A percentile compares a stretch with the other conserved stretches of the same genome.
Conservation (phyloP, 2,113 vertebrate genomes). For the Periophthalmus modestus region DNA sequence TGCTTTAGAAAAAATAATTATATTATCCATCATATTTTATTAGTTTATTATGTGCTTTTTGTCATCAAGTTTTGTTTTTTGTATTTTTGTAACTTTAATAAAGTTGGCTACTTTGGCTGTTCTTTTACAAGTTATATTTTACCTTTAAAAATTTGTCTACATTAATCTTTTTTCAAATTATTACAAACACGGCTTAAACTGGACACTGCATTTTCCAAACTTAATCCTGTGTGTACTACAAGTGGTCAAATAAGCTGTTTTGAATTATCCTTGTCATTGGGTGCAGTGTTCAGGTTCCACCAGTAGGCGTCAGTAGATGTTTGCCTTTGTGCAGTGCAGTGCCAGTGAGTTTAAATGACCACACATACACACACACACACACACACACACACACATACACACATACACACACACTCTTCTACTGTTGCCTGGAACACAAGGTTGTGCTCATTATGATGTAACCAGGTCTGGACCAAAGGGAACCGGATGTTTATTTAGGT, state of each 20-base stretch:
- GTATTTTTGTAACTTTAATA: not conserved
- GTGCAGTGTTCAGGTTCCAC: not conserved
- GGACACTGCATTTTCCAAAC: not conserved
- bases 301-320: conserved; percentile 51
- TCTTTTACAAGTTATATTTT: too few species aligned
- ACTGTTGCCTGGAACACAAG: conserved; percentile 22
- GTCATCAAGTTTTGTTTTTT: not conserved
- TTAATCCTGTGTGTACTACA: not conserved
- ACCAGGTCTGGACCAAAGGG: conserved; percentile 31
- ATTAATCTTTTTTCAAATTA: not conserved
- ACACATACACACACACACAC: conserved; percentile 9
- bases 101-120: too few species aligned
- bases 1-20: not conserved
- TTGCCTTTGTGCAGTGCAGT: not conserved
- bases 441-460: conserved; percentile 53
- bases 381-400: too few species aligned
- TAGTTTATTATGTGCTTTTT: not conserved
- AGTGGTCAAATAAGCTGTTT: not conserved
- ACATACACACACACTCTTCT: conserved; percentile 7
- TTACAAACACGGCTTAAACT: not conserved
- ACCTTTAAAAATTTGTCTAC: not conserved
- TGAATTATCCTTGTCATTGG: not conserved
- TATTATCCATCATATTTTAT: not conserved
- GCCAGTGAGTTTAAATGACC: conserved; percentile 15
- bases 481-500: conserved; percentile 5